Evolutionary conservation across 2,888 invertebrate species (phyloP), one percentile per base, ranked within the genome.

Genomic region (Laothoe populi): DNA sequence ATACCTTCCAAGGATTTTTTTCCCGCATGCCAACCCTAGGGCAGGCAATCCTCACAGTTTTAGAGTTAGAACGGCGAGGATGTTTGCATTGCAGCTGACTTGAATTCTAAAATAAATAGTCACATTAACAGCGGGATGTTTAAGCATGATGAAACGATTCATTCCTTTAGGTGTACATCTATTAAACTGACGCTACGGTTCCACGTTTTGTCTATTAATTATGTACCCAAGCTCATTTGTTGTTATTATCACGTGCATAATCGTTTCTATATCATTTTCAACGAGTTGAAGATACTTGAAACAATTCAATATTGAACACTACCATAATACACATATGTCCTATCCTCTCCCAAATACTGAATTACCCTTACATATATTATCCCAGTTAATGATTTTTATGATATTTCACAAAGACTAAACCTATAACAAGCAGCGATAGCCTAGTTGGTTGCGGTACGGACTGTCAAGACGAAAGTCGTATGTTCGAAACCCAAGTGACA

Each of bases 1-100:
- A 53, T 53, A 53, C 16, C 8, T 31, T 23, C 13, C 10, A 59
- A n/a, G n/a, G n/a, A n/a, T n/a, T 19, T 44, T 45, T 45, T 21
- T 31, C 31, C n/a, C 13, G 21, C n/a, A 26, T 44, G 45, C 21
- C 59, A 59, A 59, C 61, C 53, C 61, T 53, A 24, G 19, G 13
- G 26, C 44, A 63, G 53, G 59, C 69, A 66, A 65, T 68, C 66
- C 44, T 44, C 53, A 49, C 48, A 70, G 75, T 77, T 79, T 74
- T 72, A 73, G 75, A 73, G 71, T 74, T 75, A 73, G 72, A 74
- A 73, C 73, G 70, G 69, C 69, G 70, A 72, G 70, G 70, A 64
- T 66, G 70, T 71, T 66, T 61, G 61, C 64, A 48, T 63, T 61
- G 63, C 64, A 61, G 60, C 65, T 72, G 79, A 72, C 71, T 73